Evolutionary conservation across 2,888 invertebrate genomes (phyloP).

Genomic region (Zygothrica quintamaculata): DNA sequence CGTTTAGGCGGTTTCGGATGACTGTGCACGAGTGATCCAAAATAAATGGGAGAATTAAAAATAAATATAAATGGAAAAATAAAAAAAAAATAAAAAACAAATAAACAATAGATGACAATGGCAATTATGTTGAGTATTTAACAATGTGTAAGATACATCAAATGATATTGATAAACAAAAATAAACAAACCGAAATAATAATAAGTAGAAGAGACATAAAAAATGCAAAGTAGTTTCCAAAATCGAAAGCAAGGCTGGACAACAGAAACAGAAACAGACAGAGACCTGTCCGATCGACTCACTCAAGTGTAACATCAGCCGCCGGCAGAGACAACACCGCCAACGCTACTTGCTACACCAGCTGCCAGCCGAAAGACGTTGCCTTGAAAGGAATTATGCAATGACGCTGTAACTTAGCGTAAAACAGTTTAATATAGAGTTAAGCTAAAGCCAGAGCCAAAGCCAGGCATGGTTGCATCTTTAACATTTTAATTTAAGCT

Average conservation of each 20-base stretch:
- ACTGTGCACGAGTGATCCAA: conserved; percentile 68
- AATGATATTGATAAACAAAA: conserved; percentile 34
- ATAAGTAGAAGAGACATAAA: conserved; percentile 57
- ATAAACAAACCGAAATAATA: conserved; percentile 23
- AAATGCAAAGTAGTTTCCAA: conserved; percentile 67
- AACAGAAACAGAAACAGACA: no score
- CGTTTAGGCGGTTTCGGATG: conserved; percentile 82
- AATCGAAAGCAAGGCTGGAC: conserved; percentile 63
- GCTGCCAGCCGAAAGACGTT: conserved; percentile 31
- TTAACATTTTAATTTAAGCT: conserved; percentile 28
- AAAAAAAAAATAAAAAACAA: conserved; percentile 14
- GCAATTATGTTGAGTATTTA: conserved; percentile 59
- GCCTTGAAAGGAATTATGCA: conserved; percentile 62
- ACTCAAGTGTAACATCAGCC: conserved; percentile 65
- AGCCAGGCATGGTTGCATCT: conserved; percentile 41
- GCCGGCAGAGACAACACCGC: conserved; percentile 36
- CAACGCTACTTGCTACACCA: conserved; percentile 60
- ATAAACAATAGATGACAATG: conserved; percentile 68
- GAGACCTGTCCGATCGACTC: conserved; percentile 36
- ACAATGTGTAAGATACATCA: conserved; percentile 45
- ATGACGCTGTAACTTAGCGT: conserved; percentile 36
- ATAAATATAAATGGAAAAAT: no score
- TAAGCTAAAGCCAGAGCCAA: neutral
- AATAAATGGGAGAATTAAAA: conserved; percentile 28
- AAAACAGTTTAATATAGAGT: neutral